These are phyloP conservation scores for Elysia chlorotica DNA, from an alignment of 1,140 invertebrate genomes.

Conservation along the genomic window DNA sequence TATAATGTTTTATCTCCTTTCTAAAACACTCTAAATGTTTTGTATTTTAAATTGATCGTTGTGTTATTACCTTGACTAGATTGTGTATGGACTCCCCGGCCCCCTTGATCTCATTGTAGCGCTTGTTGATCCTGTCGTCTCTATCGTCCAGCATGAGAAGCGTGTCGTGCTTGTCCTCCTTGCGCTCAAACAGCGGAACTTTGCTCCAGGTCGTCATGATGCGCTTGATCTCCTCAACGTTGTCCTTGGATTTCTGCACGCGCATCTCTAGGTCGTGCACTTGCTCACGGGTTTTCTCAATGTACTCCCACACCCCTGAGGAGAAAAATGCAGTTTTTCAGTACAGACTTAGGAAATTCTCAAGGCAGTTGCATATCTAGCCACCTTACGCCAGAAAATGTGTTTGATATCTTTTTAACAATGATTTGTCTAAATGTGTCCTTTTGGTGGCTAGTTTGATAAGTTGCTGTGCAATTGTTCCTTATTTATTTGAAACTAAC, in stretches of 20 bases:
- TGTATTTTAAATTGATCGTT: too few species aligned
- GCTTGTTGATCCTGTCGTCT: constrained; percentile 74
- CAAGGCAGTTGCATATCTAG: too few species aligned
- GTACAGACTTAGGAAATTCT: too few species aligned
- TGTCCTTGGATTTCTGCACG: constrained; percentile 82
- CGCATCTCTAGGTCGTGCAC: constrained; percentile 80
- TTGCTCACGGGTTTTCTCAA: constrained; percentile 75
- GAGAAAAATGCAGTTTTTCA: too few species aligned
- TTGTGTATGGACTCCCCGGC: constrained; percentile 75
- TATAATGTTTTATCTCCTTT: too few species aligned
- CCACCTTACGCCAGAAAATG: too few species aligned
- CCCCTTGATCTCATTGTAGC: constrained; percentile 75
- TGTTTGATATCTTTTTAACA: too few species aligned
- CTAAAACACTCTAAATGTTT: too few species aligned
- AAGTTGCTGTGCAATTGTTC: too few species aligned
- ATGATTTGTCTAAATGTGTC: too few species aligned
- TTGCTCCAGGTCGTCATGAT: constrained; percentile 81
- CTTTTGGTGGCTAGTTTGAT: too few species aligned
- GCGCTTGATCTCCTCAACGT: constrained; percentile 78
- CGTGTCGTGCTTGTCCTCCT: constrained; percentile 80
- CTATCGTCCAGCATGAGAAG: constrained; percentile 84
- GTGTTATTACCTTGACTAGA: constrained; percentile 72
- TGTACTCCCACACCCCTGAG: constrained; percentile 78
- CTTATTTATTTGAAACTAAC: too few species aligned
- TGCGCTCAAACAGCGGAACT: constrained; percentile 80